A percentile compares a stretch with the other conserved stretches of the same genome.
phyloP scores from a whole-genome alignment of 2,113 vertebrate genomes.

The Typhlomys cinereus region DNA sequence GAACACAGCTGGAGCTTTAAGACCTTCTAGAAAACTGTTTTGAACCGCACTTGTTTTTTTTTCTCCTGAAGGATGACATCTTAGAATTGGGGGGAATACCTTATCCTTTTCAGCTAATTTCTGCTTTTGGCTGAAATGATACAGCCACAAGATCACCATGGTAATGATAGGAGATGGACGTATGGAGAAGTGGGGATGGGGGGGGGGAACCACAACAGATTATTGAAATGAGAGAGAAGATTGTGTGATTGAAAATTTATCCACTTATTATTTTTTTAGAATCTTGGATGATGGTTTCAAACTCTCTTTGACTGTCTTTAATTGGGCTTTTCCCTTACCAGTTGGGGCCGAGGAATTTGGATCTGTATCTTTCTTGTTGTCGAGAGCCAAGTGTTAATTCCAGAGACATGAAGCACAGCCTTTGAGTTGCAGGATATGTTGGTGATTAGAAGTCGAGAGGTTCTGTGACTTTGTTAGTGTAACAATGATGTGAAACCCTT shows the following conservation, averaged over 20 bases:
- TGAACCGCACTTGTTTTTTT: constrained; percentile 44
- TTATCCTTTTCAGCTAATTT: constrained; percentile 22
- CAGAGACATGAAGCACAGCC: background rate
- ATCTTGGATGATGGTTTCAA: background rate
- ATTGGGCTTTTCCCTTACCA: background rate
- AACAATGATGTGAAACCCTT: background rate
- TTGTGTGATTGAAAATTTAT: background rate
- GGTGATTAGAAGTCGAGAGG: background rate
- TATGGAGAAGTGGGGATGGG: background rate
- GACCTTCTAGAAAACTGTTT: constrained; percentile 26
- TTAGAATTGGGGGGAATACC: constrained; percentile 35
- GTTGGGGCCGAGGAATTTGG: background rate
- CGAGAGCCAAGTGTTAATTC: constrained; percentile 17
- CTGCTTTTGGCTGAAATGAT: constrained; percentile 40
- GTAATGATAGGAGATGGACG: background rate
- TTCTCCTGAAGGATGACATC: constrained; percentile 22
- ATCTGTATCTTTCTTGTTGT: background rate
- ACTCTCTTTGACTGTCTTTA: background rate
- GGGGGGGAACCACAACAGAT: too few relatives aligned
- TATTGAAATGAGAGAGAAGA: background rate
- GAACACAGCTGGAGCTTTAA: background rate
- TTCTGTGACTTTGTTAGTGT: constrained; percentile 36
- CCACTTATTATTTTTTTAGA: background rate
- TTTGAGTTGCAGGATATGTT: background rate
- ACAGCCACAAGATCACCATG: background rate